Conservation (phyloP, 2,797 vertebrate species). For the Eulemur albifrons region DNA sequence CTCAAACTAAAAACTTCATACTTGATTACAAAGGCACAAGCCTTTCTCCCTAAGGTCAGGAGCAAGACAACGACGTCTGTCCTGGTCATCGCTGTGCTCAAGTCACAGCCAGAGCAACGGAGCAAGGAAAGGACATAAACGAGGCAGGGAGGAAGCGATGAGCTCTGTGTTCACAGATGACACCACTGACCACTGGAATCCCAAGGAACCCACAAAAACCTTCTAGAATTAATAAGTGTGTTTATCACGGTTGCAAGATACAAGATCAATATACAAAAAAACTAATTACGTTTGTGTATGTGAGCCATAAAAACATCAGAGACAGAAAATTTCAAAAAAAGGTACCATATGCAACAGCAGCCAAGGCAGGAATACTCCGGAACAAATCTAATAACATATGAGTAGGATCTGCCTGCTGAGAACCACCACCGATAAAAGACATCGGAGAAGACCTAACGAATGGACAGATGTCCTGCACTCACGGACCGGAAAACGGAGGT, state of each 20-base stretch:
- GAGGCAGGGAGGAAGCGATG: background rate
- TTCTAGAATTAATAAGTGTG: background rate
- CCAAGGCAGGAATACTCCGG: too few species aligned
- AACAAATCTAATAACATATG: background rate
- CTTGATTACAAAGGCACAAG: background rate
- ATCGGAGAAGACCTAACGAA: background rate
- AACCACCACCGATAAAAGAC: background rate
- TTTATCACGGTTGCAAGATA: background rate
- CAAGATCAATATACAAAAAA: background rate
- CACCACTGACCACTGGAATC: background rate
- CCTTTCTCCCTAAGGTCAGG: background rate
- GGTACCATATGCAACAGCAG: background rate
- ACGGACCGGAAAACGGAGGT: rapidly evolving
- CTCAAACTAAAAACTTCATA: background rate
- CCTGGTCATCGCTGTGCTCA: background rate
- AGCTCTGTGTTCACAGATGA: background rate
- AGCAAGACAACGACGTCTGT: background rate
- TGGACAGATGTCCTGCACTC: rapidly evolving
- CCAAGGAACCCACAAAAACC: background rate
- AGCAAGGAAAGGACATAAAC: background rate
- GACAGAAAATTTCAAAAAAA: background rate
- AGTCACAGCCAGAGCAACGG: too few species aligned
- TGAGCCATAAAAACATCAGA: background rate
- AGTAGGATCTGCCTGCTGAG: background rate
- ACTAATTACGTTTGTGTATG: background rate